phyloP scores from a whole-genome alignment of 1,140 invertebrate species.

The Periplaneta americana region DNA sequence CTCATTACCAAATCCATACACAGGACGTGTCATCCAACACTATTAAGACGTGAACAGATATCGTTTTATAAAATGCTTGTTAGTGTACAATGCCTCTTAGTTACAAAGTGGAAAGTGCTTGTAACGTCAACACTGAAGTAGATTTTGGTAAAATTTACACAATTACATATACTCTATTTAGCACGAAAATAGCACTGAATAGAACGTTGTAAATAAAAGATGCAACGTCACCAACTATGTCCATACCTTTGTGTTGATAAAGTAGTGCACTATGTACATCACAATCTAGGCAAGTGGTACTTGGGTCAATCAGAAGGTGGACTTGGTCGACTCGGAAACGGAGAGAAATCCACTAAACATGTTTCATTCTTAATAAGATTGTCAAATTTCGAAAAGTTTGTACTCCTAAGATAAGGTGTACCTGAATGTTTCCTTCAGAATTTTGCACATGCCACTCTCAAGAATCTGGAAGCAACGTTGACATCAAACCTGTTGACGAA shows the following conservation, averaged over 20 bases:
- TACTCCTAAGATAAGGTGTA: no score
- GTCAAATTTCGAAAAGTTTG: no score
- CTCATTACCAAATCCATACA: neutral
- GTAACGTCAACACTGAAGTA: neutral
- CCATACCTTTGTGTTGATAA: neutral
- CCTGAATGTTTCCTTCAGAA: no score
- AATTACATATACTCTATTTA: neutral
- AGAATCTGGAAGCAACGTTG: no score
- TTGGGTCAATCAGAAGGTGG: neutral
- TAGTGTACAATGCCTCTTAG: neutral
- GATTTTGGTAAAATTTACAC: neutral
- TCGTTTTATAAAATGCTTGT: neutral
- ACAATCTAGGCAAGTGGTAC: neutral
- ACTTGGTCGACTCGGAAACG: neutral
- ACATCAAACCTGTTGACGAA: no score
- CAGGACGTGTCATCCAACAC: neutral
- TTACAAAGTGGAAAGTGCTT: no score
- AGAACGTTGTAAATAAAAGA: neutral
- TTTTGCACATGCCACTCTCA: no score
- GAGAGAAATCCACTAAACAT: no score
- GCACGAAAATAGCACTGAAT: neutral
- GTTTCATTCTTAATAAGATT: no score
- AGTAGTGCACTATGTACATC: neutral
- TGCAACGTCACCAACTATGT: neutral
- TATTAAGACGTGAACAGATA: neutral